Percentiles rank a stretch among this genome's conserved stretches.
These are phyloP conservation scores for Phrixothrix hirtus DNA, from an alignment of 2,888 invertebrate species.

Conservation along the genomic window DNA sequence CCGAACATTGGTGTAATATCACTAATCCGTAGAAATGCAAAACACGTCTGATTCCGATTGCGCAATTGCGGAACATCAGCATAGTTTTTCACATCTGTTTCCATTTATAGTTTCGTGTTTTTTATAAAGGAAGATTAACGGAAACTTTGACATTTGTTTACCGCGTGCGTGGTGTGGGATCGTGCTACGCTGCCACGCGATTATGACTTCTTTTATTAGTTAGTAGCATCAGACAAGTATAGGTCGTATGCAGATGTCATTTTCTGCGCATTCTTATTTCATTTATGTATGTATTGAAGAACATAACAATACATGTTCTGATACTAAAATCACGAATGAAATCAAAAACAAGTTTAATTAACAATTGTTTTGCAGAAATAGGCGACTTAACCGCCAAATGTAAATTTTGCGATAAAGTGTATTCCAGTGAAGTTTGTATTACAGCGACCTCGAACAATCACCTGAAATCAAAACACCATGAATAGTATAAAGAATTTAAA, in stretches of 20 bases:
- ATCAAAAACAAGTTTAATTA: constrained; percentile 5
- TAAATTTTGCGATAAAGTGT: constrained; percentile 32
- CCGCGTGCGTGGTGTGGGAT: not conserved
- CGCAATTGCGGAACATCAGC: constrained; percentile 8
- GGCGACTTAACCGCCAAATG: constrained; percentile 8
- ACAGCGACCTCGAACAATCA: constrained; percentile 36
- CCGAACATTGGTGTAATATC: too few relatives aligned
- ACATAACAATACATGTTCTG: too few relatives aligned
- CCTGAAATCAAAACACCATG: constrained; percentile 37
- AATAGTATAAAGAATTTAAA: constrained; percentile 30
- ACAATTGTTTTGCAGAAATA: constrained; percentile 3
- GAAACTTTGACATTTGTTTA: not conserved
- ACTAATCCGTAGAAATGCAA: too few relatives aligned
- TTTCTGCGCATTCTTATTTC: too few relatives aligned
- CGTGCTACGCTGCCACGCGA: not conserved
- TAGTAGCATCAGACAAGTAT: not conserved
- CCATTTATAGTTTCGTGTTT: constrained; percentile 1
- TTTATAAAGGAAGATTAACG: not conserved
- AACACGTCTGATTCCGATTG: too few relatives aligned
- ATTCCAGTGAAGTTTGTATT: constrained; percentile 37
- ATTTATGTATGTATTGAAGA: not conserved
- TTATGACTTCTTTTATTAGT: not conserved
- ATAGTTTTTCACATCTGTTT: constrained; percentile 6
- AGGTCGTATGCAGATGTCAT: not conserved
- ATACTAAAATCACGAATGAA: too few relatives aligned